A percentile compares a stretch with the other conserved stretches of the same genome.
Conservation (phyloP, 2,113 vertebrate genomes). For the Callochromis pleurospilus region DNA sequence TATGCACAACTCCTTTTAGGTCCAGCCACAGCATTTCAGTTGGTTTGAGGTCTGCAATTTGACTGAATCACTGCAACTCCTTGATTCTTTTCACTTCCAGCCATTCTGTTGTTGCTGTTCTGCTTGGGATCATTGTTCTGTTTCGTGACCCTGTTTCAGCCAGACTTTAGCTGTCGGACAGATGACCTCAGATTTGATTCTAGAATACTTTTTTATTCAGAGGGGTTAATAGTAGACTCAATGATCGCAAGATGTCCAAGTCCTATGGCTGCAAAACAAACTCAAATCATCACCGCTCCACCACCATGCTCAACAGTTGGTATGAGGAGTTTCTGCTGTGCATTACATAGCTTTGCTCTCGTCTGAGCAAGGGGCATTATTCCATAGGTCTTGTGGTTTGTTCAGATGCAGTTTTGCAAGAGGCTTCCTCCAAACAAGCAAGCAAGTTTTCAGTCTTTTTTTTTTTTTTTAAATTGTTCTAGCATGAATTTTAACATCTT, state of each 20-base stretch:
- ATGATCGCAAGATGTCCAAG: neutral
- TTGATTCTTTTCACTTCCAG: neutral
- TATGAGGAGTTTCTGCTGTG: neutral
- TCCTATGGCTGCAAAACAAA: neutral
- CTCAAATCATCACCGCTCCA: neutral
- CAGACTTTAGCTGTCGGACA: neutral
- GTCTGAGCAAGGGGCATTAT: neutral
- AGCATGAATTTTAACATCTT: neutral
- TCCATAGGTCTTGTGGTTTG: neutral
- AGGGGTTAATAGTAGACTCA: neutral
- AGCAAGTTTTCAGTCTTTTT: neutral
- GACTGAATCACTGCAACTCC: neutral
- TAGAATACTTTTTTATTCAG: neutral
- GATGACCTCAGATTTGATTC: neutral
- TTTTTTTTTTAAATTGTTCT: neutral
- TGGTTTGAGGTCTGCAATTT: neutral
- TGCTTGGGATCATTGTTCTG: neutral
- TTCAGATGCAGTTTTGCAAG: neutral
- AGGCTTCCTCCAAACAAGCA: neutral
- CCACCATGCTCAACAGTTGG: neutral
- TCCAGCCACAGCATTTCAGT: neutral
- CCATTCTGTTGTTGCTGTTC: neutral
- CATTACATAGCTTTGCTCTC: neutral
- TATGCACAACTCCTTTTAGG: rapidly evolving
- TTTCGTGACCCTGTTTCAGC: neutral